Base-by-base conservation (phyloP, 2,888 invertebrate species). In the Itoplectis maculator region DNA sequence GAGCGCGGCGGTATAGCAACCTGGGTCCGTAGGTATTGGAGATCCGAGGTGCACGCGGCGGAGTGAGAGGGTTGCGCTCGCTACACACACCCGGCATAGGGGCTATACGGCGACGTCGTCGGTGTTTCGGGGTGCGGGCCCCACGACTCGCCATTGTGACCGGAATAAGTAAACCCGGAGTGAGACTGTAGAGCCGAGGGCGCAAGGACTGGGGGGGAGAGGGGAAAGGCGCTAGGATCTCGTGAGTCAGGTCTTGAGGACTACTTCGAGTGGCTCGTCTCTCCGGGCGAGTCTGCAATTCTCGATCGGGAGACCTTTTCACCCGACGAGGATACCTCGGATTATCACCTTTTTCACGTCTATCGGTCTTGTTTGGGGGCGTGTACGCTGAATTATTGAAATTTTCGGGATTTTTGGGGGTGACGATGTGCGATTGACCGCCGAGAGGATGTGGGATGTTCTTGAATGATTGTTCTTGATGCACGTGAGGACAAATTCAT, bases 131-230 rank as follows among this genome's bases (percentile, higher is more conserved):
- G 86, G 82, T n/a, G 85, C 81, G 87, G 83, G 86, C 86, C n/a
- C n/a, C n/a, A 86, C 84, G 86, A 87, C 86, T 89, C 86, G 85
- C 81, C 85, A 88, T 88, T 89, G 88, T 88, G 88, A 89, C 85
- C 84, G 86, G 89, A 90, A 89, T 89, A 89, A 88, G 87, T 86
- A 87, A 89, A 87, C 69, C 42, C 42, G 35, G 49, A 51, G 56
- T 51, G 20, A 49, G 54, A 59, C 61, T 66, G 61, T 51, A 69
- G 49, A n/a, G 61, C 45, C 20, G 42, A 63, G 61, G 65, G 15
- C 40, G 73, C 45, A 29, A 65, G 68, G n/a, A 29, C n/a, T n/a
- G n/a, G n/a, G n/a, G n/a, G n/a, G n/a, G n/a, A n/a, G n/a, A n/a
- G n/a, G 29, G 29, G 29, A 29, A 3, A 29, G 29, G 29, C 29